Evolutionary conservation across 2,797 vertebrate species (phyloP).

Genomic region (Nannoperca obscura): DNA sequence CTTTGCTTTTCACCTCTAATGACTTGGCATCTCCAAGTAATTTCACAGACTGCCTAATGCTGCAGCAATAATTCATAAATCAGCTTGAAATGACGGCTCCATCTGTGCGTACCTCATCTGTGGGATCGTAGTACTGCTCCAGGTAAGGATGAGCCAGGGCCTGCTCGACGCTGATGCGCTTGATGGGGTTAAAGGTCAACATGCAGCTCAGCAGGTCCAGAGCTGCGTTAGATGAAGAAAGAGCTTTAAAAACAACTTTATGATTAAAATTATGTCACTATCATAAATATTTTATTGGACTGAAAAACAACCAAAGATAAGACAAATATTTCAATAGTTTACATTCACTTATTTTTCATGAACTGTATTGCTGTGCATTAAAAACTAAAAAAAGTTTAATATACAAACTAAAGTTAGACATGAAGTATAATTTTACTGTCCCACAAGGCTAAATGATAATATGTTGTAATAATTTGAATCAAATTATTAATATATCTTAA

Average conservation of each 20-base stretch:
- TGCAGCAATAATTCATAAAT: neutral
- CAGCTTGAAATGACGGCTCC: neutral
- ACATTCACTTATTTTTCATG: neutral
- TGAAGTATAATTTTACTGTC: neutral
- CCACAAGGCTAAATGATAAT: neutral
- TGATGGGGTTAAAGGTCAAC: constrained; percentile 94
- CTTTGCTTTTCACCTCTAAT: neutral
- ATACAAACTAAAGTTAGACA: neutral
- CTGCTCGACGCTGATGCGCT: constrained; percentile 92
- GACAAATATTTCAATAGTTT: no score
- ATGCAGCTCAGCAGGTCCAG: constrained; percentile 91
- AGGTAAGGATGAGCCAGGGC: constrained; percentile 92
- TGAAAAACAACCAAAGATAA: neutral
- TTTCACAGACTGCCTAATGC: neutral
- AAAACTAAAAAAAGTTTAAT: neutral
- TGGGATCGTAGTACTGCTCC: constrained; percentile 95
- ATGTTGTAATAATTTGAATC: neutral
- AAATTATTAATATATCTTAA: no score
- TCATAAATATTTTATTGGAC: neutral
- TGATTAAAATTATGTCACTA: neutral
- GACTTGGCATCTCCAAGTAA: neutral
- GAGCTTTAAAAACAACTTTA: neutral
- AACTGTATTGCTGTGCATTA: neutral
- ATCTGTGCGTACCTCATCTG: constrained; percentile 85
- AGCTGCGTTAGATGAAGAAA: constrained; percentile 72